Base-by-base conservation (phyloP, 2,797 vertebrate species). In the Hafferia zeledoni region DNA sequence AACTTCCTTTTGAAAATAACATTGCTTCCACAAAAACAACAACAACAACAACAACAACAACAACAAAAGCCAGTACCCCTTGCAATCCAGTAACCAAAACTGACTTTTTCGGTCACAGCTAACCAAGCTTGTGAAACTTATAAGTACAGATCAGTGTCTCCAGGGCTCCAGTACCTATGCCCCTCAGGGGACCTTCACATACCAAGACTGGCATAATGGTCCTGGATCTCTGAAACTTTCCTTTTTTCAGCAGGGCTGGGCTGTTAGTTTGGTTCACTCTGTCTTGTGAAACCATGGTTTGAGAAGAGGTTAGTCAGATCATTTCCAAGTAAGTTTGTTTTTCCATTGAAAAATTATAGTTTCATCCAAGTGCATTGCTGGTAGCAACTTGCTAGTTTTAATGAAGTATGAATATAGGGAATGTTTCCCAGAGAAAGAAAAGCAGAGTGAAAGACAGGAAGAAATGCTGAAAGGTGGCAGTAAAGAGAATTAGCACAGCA, bases 11-110 rank as follows among this genome's bases (percentile, higher is more conserved):
- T 33, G 33, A 75, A 84, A 87, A 60, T 8, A 9, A 52, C 1
- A 0, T 47, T 67, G 1, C 6, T 84, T 72, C 63, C 1, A 2
- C n/a, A n/a, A n/a, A n/a, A n/a, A n/a, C n/a, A n/a, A n/a, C n/a
- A n/a, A n/a, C n/a, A n/a, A n/a, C n/a, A n/a, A n/a, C n/a, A n/a
- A n/a, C n/a, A n/a, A n/a, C n/a, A n/a, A n/a, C n/a, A n/a, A n/a
- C n/a, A n/a, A n/a, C n/a, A n/a, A n/a, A n/a, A n/a, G n/a, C n/a
- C 9, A 33, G 61, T 70, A 25, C 1, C 44, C 7, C 6, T 80
- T 81, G 17, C 6, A 78, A 9, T 37, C 3, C 25, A 12, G 16
- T 57, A 43, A 82, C 41, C 11, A 55, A 76, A 65, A 7, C 8
- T 70, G 41, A 37, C 25, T 25, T 56, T 79, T 33, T 5, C 77